A percentile compares a stretch with the other conserved stretches of the same genome.
These are phyloP conservation scores for Drosophila engyochracea DNA, from an alignment of 2,888 invertebrate genomes.

Conservation along the genomic window DNA sequence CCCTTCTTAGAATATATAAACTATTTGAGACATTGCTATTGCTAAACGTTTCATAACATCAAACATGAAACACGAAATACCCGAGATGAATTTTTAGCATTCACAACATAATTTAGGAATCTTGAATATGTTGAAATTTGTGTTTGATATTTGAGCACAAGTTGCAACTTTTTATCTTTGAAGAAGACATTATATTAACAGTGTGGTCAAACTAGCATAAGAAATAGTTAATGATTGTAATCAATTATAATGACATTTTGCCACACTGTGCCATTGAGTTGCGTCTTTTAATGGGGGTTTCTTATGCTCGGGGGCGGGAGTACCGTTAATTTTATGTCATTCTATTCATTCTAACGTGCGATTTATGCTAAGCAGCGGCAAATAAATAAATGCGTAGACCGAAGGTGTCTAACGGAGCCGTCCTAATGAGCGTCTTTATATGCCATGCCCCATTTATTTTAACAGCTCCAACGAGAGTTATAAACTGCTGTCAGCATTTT, in stretches of 20 bases:
- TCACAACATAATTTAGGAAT: not conserved
- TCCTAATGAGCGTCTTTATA: slow-evolving; percentile 59
- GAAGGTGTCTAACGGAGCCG: slow-evolving; percentile 62
- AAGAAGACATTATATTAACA: not conserved
- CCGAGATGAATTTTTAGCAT: not conserved
- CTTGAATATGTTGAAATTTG: not conserved
- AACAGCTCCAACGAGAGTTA: slow-evolving; percentile 25
- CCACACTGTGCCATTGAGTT: slow-evolving; percentile 48
- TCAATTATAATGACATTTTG: not conserved
- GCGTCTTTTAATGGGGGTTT: slow-evolving; percentile 37
- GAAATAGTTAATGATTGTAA: not conserved
- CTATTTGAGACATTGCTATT: not conserved
- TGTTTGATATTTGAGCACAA: not conserved
- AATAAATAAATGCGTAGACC: slow-evolving; percentile 71
- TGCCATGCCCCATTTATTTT: slow-evolving; percentile 45
- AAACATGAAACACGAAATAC: not conserved
- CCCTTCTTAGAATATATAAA: not conserved
- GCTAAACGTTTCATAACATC: not conserved
- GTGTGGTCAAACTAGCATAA: not conserved
- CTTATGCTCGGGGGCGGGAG: slow-evolving; percentile 26
- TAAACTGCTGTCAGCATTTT: slow-evolving; percentile 10
- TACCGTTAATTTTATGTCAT: slow-evolving; percentile 78
- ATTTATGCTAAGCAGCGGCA: slow-evolving; percentile 76
- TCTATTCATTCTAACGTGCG: slow-evolving; percentile 74
- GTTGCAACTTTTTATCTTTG: not conserved